These are phyloP conservation scores for Polyergus mexicanus DNA, from an alignment of 1,140 invertebrate species.

Conservation along the genomic window DNA sequence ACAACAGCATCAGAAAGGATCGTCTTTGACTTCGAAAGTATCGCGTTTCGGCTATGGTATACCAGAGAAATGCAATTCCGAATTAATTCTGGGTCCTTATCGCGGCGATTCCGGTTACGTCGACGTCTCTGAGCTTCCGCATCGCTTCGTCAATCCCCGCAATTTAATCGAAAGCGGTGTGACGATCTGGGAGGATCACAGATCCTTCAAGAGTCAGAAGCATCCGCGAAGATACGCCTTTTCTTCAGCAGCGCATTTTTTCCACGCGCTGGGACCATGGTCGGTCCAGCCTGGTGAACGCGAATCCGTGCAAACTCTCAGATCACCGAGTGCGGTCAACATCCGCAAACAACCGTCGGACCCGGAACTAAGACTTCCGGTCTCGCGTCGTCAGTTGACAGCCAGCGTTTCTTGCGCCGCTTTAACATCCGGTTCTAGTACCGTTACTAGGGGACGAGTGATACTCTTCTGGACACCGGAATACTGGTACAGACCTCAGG, in stretches of 20 bases:
- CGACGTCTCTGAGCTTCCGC: not conserved
- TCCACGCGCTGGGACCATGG: constrained; percentile 86
- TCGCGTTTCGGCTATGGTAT: constrained; percentile 85
- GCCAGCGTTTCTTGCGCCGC: constrained; percentile 83
- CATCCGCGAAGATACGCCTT: constrained; percentile 85
- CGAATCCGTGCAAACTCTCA: constrained; percentile 82
- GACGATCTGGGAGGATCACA: constrained; percentile 77
- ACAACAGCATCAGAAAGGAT: not conserved
- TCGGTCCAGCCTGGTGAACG: constrained; percentile 84
- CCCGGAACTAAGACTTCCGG: constrained; percentile 80
- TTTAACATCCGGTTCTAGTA: constrained; percentile 68
- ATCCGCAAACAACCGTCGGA: constrained; percentile 80
- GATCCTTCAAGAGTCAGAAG: constrained; percentile 57
- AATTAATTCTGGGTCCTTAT: constrained; percentile 78
- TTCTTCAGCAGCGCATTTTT: constrained; percentile 83
- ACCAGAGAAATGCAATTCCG: constrained; percentile 84
- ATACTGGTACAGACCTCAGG: constrained; percentile 87
- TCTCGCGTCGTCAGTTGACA: constrained; percentile 84
- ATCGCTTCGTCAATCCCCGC: constrained; percentile 51
- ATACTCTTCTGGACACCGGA: constrained; percentile 88
- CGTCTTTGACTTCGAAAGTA: constrained; percentile 65
- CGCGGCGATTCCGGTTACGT: constrained; percentile 10
- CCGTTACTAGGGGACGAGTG: constrained; percentile 71
- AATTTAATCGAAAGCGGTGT: constrained; percentile 81
- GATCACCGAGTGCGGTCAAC: constrained; percentile 82